A percentile compares a stretch with the other conserved stretches of the same genome.
These are phyloP conservation scores for Sapayoa aenigma DNA, from an alignment of 2,113 vertebrate genomes.

Conservation along the genomic window DNA sequence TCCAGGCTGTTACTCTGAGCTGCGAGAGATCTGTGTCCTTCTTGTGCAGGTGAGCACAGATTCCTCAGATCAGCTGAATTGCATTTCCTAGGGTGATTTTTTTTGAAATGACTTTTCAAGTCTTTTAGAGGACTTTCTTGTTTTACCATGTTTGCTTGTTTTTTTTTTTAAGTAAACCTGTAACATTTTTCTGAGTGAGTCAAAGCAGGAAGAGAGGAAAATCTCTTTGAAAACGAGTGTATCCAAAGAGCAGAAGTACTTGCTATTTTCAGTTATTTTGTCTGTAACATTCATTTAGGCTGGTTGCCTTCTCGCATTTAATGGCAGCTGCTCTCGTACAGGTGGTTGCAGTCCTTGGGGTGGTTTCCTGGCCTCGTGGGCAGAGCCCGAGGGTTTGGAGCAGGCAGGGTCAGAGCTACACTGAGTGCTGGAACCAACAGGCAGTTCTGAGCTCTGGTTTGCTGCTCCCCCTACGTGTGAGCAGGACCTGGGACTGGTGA, in stretches of 20 bases:
- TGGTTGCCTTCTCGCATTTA: background rate
- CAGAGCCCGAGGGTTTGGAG: background rate
- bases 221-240: background rate
- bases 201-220: background rate
- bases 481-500: conserved; percentile 10
- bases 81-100: background rate
- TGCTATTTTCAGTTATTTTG: background rate
- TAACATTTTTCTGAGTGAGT: background rate
- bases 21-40: background rate
- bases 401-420: background rate
- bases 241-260: background rate
- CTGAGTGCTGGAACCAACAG: conserved; percentile 57
- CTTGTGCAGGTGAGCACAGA: background rate
- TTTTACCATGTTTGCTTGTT: background rate
- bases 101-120: background rate
- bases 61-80: background rate
- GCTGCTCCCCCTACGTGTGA: background rate
- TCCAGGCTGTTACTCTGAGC: background rate
- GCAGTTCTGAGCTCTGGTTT: background rate
- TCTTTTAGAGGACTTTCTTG: background rate
- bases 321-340: background rate
- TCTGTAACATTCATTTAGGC: background rate
- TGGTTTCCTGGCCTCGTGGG: background rate
- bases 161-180: background rate
- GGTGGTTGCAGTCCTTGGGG: background rate